Evolutionary conservation across 2,888 invertebrate species (phyloP), one percentile per base, ranked within the genome.

Genomic region (Lumbricus terrestris): DNA sequence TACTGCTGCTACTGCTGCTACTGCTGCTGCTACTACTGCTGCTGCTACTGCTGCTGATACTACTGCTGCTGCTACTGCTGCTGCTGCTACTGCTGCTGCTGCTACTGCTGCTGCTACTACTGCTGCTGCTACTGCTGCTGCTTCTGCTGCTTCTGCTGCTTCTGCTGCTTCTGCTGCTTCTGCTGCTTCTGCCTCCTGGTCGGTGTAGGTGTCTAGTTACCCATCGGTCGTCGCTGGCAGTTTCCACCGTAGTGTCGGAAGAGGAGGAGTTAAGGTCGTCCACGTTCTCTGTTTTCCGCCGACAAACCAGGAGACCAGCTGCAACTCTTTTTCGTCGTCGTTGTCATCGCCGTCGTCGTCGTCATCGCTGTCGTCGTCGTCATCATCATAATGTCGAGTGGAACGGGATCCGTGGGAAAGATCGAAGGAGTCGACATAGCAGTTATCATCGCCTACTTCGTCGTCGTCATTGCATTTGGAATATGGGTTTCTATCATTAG

Each of bases 381-480:
- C 82, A 82, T 82, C 2, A 20, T 83, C 83, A 18, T 85, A 15
- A 88, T 88, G 88, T 40, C 40, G 3, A 34, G 33, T 34, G 88
- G 40, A 35, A 47, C 35, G 18, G 88, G 82, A 33, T 54, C 34
- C 15, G 88, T 88, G 33, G 90, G 88, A 35, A 91, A 88, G 35
- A 82, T 92, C 33, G 91, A 90, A 35, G 85, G 90, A 35, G 88
- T 90, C 8, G 94, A 94, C 91, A 93, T 94, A 69, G 91, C 91
- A n/a, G 93, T 94, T 11, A 93, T 94, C 29, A 93, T 94, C 23
- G 91, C 93, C 0, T 94, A 94, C 91, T 94, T 94, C 90, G 92
- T 94, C n/a, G 91, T 93, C 34, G 94, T 94, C 3, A 90, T 94
- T 34, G 93, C 92, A 23, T 94, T 94, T 42, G 94, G 94, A 92